phyloP scores from a whole-genome alignment of 2,797 vertebrate species.

The Alca torda region DNA sequence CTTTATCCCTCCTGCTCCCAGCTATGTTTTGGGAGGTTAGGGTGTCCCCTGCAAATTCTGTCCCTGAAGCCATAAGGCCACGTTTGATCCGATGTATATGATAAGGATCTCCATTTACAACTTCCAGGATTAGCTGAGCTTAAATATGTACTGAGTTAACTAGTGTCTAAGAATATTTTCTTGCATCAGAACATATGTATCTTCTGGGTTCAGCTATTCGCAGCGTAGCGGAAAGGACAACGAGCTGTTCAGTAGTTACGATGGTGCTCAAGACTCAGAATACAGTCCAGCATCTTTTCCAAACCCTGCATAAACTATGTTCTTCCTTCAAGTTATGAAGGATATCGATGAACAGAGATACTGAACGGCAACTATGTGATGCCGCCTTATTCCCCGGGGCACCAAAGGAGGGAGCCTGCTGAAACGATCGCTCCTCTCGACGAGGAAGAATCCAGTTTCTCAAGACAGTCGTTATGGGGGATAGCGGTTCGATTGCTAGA shows the following conservation, averaged over 20 bases:
- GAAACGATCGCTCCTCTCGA: not conserved
- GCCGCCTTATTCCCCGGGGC: not conserved
- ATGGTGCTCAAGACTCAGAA: rapidly evolving
- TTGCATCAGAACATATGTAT: not conserved
- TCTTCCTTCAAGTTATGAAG: not conserved
- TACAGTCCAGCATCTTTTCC: not conserved
- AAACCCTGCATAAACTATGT: not conserved
- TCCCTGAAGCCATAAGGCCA: not conserved
- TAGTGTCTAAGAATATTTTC: not conserved
- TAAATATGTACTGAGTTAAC: not conserved
- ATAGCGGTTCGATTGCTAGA: not conserved
- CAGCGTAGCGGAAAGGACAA: not conserved
- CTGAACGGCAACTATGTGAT: not conserved
- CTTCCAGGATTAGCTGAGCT: not conserved
- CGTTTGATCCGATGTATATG: not conserved
- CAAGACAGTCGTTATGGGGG: not conserved
- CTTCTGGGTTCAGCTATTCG: not conserved
- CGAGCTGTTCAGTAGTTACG: not conserved
- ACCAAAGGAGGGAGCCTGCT: not conserved
- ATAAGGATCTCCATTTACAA: not conserved
- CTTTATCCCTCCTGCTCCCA: not conserved
- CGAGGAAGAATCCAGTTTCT: not conserved
- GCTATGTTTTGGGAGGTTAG: not conserved
- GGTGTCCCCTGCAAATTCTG: not conserved
- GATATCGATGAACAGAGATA: not conserved